Conservation (phyloP, 2,888 invertebrate genomes). For the Notodonta ziczac region DNA sequence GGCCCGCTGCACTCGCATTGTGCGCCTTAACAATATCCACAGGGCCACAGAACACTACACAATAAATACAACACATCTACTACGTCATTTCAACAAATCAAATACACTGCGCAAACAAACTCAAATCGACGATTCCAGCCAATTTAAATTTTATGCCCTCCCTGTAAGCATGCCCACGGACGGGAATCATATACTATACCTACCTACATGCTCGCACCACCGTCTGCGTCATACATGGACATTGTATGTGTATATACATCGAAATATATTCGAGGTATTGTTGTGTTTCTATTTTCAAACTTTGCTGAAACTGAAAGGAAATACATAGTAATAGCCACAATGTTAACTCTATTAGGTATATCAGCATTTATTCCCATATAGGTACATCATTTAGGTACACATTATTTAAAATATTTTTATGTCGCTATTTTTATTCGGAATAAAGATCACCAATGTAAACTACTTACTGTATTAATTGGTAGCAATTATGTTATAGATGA, state of each 20-base stretch:
- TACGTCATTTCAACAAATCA: conserved; percentile 77
- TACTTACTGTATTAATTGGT: too few species aligned
- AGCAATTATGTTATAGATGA: too few species aligned
- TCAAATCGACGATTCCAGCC: conserved; percentile 71
- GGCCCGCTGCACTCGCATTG: conserved; percentile 82
- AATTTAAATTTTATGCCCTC: conserved; percentile 69
- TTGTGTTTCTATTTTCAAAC: too few species aligned
- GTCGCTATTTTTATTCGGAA: too few species aligned
- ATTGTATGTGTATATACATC: not conserved
- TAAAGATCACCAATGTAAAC: too few species aligned
- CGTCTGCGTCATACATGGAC: conserved; percentile 19
- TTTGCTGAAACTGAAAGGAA: too few species aligned
- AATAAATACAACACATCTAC: conserved; percentile 73
- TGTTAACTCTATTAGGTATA: too few species aligned
- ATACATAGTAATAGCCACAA: conserved; percentile 12
- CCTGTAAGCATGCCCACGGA: conserved; percentile 45
- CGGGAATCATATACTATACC: conserved; percentile 42
- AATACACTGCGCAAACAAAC: conserved; percentile 73
- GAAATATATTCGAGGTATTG: not conserved
- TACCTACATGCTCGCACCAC: conserved; percentile 32
- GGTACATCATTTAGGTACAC: too few species aligned
- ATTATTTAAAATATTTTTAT: too few species aligned
- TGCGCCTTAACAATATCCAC: conserved; percentile 82
- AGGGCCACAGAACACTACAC: conserved; percentile 67
- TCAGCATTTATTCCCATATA: too few species aligned